A percentile compares a stretch with the other conserved stretches of the same genome.
Conservation (phyloP, 2,888 invertebrate species). For the Acheta domesticus region DNA sequence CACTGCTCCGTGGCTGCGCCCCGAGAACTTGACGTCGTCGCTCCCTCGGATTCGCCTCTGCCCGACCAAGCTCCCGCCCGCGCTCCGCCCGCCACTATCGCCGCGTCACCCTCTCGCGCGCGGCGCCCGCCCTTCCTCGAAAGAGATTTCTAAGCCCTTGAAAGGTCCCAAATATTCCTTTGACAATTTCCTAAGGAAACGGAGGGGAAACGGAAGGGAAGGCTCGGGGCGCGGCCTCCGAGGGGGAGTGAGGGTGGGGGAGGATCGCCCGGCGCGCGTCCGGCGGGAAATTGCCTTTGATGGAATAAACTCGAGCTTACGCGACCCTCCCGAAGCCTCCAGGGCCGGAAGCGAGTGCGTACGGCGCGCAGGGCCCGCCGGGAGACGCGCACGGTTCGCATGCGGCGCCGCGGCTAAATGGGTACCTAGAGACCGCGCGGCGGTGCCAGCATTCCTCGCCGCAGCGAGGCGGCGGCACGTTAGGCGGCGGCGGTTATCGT, state of each 20-base stretch:
- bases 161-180: conserved; percentile 1
- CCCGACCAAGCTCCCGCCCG: too few species aligned
- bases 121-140: background rate
- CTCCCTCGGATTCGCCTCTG: too few species aligned
- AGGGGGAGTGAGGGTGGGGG: background rate
- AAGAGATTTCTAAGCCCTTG: conserved; percentile 6
- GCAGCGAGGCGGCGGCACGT: background rate
- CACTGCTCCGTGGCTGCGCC: too few species aligned
- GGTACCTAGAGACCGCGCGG: too few species aligned
- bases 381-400: background rate
- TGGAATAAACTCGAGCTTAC: conserved; percentile 18
- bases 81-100: too few species aligned
- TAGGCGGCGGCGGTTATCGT: background rate
- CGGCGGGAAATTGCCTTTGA: conserved; percentile 18
- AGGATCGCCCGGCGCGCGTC: background rate
- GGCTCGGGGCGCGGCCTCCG: background rate
- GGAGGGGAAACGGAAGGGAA: background rate
- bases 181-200: conserved; percentile 10
- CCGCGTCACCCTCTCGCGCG: too few species aligned
- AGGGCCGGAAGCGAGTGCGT: background rate
- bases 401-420: background rate
- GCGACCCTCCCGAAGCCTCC: background rate
- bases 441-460: background rate
- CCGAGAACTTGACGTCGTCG: too few species aligned
- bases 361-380: background rate